A percentile compares a stretch with the other conserved stretches of the same genome.
phyloP scores from a whole-genome alignment of 2,888 invertebrate species.

The Machimus rusticus region DNA sequence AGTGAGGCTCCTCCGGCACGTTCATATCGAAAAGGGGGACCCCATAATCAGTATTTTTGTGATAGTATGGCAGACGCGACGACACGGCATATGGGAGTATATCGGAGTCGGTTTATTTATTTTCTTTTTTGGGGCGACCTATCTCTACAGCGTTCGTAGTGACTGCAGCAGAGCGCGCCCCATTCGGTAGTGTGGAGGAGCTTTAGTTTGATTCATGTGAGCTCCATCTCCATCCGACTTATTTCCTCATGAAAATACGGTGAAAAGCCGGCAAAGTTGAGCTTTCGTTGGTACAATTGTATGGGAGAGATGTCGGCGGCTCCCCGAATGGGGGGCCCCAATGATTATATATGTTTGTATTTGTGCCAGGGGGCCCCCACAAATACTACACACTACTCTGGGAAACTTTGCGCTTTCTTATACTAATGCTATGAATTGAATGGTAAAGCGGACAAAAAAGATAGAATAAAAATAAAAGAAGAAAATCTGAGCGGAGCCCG shows the following conservation, averaged over 20 bases:
- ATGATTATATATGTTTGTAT: background rate
- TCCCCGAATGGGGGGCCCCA: background rate
- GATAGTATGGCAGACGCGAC: background rate
- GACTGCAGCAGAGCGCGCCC: background rate
- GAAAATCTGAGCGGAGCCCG: background rate
- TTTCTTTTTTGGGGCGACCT: background rate
- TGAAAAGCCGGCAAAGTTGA: conserved; percentile 23
- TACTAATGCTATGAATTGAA: conserved; percentile 7
- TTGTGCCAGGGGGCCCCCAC: background rate
- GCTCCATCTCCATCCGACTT: background rate
- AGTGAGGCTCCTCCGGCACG: background rate
- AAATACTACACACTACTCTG: background rate
- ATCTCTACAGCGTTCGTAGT: conserved; percentile 1
- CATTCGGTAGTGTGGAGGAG: background rate
- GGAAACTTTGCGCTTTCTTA: background rate
- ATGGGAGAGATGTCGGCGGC: background rate
- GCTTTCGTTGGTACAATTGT: background rate
- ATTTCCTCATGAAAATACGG: background rate
- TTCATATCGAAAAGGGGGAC: background rate
- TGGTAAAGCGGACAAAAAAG: background rate
- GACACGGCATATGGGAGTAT: background rate
- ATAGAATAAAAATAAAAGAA: background rate
- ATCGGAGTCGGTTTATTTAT: background rate
- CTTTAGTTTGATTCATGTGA: background rate
- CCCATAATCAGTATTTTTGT: background rate